Conservation (phyloP, 1,140 invertebrate species). For the Cotesia chilonis region DNA sequence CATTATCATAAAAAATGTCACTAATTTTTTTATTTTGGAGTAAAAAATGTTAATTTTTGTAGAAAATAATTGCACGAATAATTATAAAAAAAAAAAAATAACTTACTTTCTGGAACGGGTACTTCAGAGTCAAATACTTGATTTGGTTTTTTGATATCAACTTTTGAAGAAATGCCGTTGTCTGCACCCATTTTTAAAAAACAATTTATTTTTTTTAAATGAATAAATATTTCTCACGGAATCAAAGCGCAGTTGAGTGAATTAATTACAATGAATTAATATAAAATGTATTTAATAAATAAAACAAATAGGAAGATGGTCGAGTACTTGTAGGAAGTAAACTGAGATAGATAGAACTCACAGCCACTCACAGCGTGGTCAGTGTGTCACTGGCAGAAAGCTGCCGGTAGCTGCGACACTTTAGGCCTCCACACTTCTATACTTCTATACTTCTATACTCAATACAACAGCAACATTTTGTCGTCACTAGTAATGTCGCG, state of each 20-base stretch:
- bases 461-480: too few relatives aligned
- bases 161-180: constrained; percentile 42
- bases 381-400: constrained; percentile 47
- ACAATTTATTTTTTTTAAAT: too few relatives aligned
- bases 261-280: neutral
- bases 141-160: constrained; percentile 40
- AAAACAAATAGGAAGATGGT: neutral
- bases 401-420: constrained; percentile 46
- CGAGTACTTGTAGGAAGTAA: neutral
- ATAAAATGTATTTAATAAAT: neutral
- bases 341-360: too few relatives aligned
- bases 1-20: too few relatives aligned
- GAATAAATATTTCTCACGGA: too few relatives aligned
- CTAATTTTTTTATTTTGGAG: too few relatives aligned
- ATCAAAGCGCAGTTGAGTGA: too few relatives aligned
- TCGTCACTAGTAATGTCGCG: too few relatives aligned
- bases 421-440: constrained; percentile 36
- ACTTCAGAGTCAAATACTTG: constrained; percentile 47
- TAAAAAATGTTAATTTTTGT: too few relatives aligned
- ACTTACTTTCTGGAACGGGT: constrained; percentile 43
- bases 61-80: neutral
- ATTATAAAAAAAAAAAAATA: neutral
- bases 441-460: too few relatives aligned
- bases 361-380: constrained; percentile 35
- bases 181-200: constrained; percentile 38